phyloP scores from a whole-genome alignment of 2,113 vertebrate genomes.

The Sinosuthora webbiana region DNA sequence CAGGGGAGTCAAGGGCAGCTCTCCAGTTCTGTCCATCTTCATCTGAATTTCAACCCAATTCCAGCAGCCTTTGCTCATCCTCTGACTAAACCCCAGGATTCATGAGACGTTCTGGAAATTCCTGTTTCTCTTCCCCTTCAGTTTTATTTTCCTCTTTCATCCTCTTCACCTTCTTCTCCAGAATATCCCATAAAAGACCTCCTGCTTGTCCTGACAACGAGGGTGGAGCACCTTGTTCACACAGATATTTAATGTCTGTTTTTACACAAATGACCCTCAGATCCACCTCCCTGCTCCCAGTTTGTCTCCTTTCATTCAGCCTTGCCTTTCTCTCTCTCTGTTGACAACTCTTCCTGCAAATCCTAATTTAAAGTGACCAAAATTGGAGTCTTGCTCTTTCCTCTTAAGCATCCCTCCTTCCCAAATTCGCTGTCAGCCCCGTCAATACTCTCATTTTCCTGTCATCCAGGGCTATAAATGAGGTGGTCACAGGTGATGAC shows the following conservation, averaged over 20 bases:
- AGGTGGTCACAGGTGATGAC: neutral
- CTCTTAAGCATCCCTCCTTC: neutral
- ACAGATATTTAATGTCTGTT: neutral
- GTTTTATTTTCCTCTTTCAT: neutral
- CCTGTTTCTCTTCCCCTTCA: neutral
- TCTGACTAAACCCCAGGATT: neutral
- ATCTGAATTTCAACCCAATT: neutral
- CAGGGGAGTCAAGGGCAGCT: neutral
- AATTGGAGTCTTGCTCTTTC: neutral
- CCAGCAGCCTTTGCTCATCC: neutral
- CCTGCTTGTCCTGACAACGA: fast-evolving
- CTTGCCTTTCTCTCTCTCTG: neutral
- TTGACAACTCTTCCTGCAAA: neutral
- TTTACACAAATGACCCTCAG: neutral
- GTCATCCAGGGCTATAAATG: neutral
- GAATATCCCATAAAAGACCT: neutral
- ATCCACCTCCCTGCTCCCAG: neutral
- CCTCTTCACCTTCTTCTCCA: neutral
- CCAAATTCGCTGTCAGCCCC: neutral
- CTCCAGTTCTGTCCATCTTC: neutral
- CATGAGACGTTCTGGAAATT: neutral
- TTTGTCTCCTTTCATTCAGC: neutral
- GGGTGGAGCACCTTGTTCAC: neutral
- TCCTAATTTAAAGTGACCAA: neutral
- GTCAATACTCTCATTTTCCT: neutral